These are phyloP conservation scores for Halcyon leucocephala DNA, from an alignment of 2,797 vertebrate genomes.

Conservation along the genomic window DNA sequence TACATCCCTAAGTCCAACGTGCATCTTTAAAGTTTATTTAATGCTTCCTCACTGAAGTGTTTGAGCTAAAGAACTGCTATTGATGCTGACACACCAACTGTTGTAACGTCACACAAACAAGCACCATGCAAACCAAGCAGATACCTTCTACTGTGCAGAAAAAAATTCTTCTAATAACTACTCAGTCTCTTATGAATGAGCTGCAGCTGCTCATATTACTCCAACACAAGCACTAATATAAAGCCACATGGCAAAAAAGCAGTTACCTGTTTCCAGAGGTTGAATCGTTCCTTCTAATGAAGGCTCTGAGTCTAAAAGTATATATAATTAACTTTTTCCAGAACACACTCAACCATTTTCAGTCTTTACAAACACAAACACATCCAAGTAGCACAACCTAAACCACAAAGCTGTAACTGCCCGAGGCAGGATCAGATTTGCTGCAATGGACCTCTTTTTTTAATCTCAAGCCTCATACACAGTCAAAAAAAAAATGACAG, in stretches of 20 bases:
- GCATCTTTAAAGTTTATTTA: background rate
- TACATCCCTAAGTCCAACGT: background rate
- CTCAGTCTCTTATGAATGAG: background rate
- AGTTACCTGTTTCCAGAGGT: slow-evolving; percentile 42
- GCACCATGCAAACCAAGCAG: background rate
- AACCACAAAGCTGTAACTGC: slow-evolving; percentile 16
- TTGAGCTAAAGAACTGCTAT: background rate
- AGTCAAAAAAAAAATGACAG: background rate
- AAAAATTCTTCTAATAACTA: background rate
- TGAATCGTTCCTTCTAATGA: background rate
- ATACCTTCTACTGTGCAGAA: background rate
- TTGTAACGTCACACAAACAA: background rate
- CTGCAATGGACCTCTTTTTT: background rate
- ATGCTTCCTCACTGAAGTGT: background rate
- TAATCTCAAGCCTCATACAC: background rate
- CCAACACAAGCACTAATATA: background rate
- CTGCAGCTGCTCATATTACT: background rate
- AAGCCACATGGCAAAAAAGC: background rate
- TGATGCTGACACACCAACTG: background rate
- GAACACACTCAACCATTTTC: background rate
- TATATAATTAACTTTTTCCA: background rate
- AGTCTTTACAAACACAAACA: background rate
- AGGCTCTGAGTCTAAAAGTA: slow-evolving; percentile 37
- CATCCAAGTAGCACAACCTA: background rate
- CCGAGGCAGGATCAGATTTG: background rate